Conservation (phyloP, 2,888 invertebrate species). For the Cataglyphis cursor region DNA sequence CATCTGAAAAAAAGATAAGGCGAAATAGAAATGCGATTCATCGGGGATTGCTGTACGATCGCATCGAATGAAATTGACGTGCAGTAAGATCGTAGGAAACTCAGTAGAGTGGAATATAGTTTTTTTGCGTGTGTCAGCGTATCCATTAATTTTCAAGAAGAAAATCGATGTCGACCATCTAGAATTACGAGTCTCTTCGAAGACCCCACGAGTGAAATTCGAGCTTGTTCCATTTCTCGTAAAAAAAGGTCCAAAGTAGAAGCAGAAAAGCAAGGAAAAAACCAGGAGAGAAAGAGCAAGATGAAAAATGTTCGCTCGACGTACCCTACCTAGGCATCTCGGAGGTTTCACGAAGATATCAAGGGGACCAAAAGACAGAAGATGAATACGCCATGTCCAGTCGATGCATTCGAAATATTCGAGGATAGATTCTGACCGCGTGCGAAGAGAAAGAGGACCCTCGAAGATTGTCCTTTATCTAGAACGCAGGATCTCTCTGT, state of each 20-base stretch:
- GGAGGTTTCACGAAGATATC: constrained; percentile 60
- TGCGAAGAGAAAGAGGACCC: constrained; percentile 27
- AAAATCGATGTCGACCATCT: constrained; percentile 79
- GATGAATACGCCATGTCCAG: constrained; percentile 62
- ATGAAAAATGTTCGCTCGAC: constrained; percentile 43
- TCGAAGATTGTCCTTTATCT: constrained; percentile 74
- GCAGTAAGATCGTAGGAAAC: constrained; percentile 47
- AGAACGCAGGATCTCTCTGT: constrained; percentile 63
- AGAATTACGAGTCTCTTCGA: constrained; percentile 74
- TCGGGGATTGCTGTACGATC: constrained; percentile 58
- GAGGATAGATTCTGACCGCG: constrained; percentile 41
- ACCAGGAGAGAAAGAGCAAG: constrained; percentile 30
- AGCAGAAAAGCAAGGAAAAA: constrained; percentile 41
- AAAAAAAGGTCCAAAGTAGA: constrained; percentile 29
- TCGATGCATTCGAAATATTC: constrained; percentile 68
- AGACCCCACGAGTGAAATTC: constrained; percentile 75
- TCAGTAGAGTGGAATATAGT: constrained; percentile 32
- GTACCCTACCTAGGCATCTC: constrained; percentile 60
- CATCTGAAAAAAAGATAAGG: neutral
- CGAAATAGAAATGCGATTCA: constrained; percentile 26
- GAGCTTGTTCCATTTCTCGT: constrained; percentile 73
- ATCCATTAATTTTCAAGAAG: constrained; percentile 80
- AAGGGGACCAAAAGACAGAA: constrained; percentile 44
- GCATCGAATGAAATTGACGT: constrained; percentile 62
- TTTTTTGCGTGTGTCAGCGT: constrained; percentile 61